phyloP scores from a whole-genome alignment of 2,113 vertebrate species.

The Ceyx cyanopectus region DNA sequence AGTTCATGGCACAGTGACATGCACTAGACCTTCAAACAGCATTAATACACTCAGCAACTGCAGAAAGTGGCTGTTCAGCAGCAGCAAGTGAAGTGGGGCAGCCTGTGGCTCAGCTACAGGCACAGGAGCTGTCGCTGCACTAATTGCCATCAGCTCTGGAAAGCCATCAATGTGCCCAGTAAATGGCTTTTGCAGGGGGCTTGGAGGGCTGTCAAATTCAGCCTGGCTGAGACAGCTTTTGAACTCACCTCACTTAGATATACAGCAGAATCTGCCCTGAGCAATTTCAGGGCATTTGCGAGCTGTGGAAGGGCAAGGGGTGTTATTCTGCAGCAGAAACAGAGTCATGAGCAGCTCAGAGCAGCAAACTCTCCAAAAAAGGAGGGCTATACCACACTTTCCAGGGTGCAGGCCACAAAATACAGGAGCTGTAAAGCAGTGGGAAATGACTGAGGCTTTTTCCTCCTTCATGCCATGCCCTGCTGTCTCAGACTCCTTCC shows the following conservation, averaged over 20 bases:
- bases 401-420: neutral
- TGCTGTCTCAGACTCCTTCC: neutral
- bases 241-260: neutral
- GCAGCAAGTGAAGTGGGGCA: neutral
- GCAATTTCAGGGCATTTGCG: neutral
- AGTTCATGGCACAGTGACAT: neutral
- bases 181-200: neutral
- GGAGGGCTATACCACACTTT: neutral
- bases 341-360: neutral
- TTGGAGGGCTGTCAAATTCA: neutral
- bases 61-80: neutral
- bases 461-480: neutral
- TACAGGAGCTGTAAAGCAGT: neutral
- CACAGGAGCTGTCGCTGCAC: neutral
- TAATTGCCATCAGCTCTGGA: neutral
- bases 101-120: neutral
- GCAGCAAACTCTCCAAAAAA: neutral
- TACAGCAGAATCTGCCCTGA: neutral
- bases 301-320: neutral
- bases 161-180: neutral
- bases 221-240: neutral
- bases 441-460: neutral
- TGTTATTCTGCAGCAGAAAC: neutral
- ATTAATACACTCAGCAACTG: neutral
- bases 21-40: neutral